Evolutionary conservation across 2,888 invertebrate genomes (phyloP), one percentile per base, ranked within the genome.

Genomic region (Erynnis tages): DNA sequence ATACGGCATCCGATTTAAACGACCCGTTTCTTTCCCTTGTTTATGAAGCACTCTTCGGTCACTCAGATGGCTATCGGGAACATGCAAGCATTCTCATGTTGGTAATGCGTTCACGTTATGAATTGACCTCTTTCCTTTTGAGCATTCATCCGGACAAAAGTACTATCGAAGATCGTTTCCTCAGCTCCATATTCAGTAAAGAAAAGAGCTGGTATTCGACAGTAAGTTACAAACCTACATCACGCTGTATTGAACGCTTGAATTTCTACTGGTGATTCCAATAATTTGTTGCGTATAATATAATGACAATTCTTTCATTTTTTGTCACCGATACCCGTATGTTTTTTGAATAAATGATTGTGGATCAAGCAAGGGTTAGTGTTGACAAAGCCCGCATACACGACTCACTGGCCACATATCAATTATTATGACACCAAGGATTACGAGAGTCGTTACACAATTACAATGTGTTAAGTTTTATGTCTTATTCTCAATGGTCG

Each of bases 381-480:
- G 69, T 67, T 68, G 74, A 73, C 69, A 67, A 65, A 67, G 73
- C 87, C 88, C 87, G 88, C 88, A 87, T 87, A 66, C 66, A 67
- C 73, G 71, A 73, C 67, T 67, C 73, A 72, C 72, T 69, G 66
- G 77, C 77, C 71, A 84, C 84, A 86, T 82, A 85, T 84, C 81
- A 86, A 82, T 85, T 86, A 80, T 70, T 78, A 70, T 85, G 82
- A 86, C 86, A 82, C 64, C 75, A 61, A 76, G 71, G 72, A 72
- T 69, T 70, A 69, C 69, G 76, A 75, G 76, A 76, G 74, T 79
- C 74, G 76, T 79, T 76, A 76, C 71, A 69, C 79, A 79, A 82
- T 83, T 81, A 80, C 67, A 59, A 63, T 63, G 62, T 69, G 76
- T 80, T 79, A 76, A 77, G 65, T 74, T 79, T 79, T 75, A 81